Percentiles rank a stretch among this genome's conserved stretches.
phyloP scores from a whole-genome alignment of 2,113 vertebrate species.

The Rhynchopsitta pachyrhyncha region DNA sequence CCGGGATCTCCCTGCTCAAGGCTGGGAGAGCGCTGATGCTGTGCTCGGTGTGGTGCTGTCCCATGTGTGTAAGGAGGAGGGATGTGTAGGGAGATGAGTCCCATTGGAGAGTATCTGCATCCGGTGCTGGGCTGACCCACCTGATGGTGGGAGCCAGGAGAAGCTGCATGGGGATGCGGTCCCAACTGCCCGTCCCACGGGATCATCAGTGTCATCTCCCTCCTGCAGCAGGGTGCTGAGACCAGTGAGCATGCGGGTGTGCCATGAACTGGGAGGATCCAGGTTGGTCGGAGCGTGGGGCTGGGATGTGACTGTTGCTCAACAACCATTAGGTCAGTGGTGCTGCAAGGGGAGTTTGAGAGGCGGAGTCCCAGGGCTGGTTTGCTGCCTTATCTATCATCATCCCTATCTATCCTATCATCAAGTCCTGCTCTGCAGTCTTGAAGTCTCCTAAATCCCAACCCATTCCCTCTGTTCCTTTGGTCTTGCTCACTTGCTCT shows the following conservation, averaged over 20 bases:
- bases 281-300: fast-evolving
- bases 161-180: fast-evolving
- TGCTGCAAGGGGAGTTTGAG: neutral
- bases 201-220: fast-evolving
- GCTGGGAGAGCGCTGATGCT: neutral
- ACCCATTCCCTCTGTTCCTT: fast-evolving
- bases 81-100: neutral
- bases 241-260: fast-evolving
- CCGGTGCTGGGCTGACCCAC: neutral
- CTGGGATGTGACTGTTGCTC: neutral
- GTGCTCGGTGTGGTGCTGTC: neutral
- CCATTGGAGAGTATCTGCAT: neutral
- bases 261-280: fast-evolving
- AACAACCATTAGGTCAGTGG: fast-evolving
- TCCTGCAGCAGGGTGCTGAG: neutral
- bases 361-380: neutral
- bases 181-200: fast-evolving
- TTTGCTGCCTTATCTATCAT: neutral
- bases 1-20: neutral
- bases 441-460: neutral
- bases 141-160: neutral
- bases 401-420: neutral
- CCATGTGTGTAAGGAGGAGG: neutral
- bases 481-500: neutral
- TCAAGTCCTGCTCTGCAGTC: fast-evolving